Percentiles rank a stretch among this genome's conserved stretches.
These are phyloP conservation scores for Marmota flaviventris DNA, from an alignment of 2,113 vertebrate species.

Conservation along the genomic window DNA sequence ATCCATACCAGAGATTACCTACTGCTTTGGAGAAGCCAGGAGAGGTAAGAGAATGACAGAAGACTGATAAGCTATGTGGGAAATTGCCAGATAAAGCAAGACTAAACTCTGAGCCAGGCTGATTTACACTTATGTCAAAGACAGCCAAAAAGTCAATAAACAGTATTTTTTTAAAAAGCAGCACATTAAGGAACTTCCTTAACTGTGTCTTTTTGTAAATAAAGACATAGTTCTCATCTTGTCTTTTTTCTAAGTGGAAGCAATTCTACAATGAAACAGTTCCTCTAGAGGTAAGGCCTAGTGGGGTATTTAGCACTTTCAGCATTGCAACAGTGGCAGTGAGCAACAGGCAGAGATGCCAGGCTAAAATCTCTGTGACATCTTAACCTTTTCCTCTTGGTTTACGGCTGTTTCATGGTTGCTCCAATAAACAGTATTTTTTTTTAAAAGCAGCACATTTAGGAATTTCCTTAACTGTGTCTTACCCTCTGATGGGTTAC, in stretches of 20 bases:
- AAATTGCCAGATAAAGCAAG: not conserved
- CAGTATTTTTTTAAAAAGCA: not conserved
- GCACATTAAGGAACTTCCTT: not conserved
- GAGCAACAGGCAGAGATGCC: no score
- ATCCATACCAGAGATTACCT: not conserved
- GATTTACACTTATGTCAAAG: not conserved
- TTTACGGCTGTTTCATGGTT: no score
- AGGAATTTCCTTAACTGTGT: no score
- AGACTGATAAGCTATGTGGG: not conserved
- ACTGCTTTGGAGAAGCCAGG: not conserved
- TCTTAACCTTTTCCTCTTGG: no score
- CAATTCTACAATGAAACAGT: not conserved
- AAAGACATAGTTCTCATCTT: not conserved
- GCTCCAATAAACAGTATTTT: no score
- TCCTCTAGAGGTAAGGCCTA: not conserved
- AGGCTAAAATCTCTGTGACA: no score
- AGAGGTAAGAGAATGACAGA: not conserved
- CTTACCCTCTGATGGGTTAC: not conserved
- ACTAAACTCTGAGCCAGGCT: not conserved
- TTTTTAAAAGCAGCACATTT: no score
- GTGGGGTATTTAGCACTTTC: not conserved
- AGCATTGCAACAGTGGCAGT: not conserved
- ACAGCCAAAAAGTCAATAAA: not conserved
- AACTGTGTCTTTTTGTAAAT: not conserved
- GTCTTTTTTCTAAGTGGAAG: conserved; percentile 14